phyloP scores from a whole-genome alignment of 2,797 vertebrate genomes.

The Anas flavirostris region DNA sequence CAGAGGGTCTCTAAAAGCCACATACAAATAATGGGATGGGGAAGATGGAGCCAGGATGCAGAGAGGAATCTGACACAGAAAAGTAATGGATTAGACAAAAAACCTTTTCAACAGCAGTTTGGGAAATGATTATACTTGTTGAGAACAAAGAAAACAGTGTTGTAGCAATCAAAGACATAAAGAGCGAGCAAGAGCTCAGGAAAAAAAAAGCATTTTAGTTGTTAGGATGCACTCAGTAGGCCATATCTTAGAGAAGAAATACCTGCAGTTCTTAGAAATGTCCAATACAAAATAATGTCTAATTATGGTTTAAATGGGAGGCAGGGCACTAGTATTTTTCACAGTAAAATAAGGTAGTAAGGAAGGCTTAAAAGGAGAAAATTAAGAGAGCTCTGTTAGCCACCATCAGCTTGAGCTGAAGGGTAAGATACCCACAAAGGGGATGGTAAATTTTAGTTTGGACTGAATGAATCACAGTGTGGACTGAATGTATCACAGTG shows the following conservation, averaged over 20 bases:
- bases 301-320: neutral
- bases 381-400: neutral
- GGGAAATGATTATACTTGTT: neutral
- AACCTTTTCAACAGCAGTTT: neutral
- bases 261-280: neutral
- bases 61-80: neutral
- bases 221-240: neutral
- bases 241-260: neutral
- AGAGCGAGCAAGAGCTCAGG: neutral
- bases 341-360: neutral
- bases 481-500: neutral
- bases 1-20: neutral
- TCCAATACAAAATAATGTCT: neutral
- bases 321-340: neutral
- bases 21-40: neutral
- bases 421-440: neutral
- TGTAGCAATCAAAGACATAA: neutral
- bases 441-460: neutral
- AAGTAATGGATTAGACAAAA: neutral
- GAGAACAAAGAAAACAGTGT: neutral
- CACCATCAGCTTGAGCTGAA: neutral
- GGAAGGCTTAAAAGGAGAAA: neutral
- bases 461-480: neutral
- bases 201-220: neutral
- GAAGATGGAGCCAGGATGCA: neutral